phyloP scores from a whole-genome alignment of 2,888 invertebrate genomes.

The Melinopterus prodromus region DNA sequence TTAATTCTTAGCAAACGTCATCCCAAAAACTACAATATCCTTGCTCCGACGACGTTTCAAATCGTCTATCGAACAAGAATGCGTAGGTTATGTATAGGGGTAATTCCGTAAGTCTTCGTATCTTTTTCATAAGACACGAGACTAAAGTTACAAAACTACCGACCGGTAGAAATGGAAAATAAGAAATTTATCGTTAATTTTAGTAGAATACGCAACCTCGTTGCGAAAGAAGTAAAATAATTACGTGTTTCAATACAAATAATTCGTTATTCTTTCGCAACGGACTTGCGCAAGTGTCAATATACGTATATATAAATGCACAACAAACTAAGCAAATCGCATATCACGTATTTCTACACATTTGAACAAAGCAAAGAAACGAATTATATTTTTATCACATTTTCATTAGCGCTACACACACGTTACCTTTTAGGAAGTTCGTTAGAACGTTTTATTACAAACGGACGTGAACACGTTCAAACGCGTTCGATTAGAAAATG shows the following conservation, averaged over 20 bases:
- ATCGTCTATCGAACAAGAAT: not conserved
- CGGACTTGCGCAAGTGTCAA: not conserved
- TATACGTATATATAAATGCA: not conserved
- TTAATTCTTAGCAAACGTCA: too few species aligned
- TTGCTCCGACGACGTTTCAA: not conserved
- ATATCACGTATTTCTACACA: not conserved
- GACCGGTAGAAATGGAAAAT: not conserved
- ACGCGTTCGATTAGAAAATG: conserved; percentile 23
- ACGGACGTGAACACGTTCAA: conserved; percentile 44
- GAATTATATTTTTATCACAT: not conserved
- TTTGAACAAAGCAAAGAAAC: not conserved
- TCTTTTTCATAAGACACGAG: not conserved
- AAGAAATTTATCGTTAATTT: not conserved
- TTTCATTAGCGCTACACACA: not conserved
- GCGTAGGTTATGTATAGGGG: not conserved
- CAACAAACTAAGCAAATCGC: too few species aligned
- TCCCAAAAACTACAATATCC: not conserved
- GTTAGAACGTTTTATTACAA: not conserved
- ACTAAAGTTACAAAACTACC: not conserved
- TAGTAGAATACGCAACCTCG: not conserved
- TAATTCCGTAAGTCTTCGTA: not conserved
- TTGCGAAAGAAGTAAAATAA: not conserved
- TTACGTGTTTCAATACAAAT: not conserved
- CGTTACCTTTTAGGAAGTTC: not conserved
- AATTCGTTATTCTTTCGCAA: too few species aligned